Evolutionary conservation across 2,113 vertebrate genomes (phyloP).

Genomic region (Macquaria ambigua): DNA sequence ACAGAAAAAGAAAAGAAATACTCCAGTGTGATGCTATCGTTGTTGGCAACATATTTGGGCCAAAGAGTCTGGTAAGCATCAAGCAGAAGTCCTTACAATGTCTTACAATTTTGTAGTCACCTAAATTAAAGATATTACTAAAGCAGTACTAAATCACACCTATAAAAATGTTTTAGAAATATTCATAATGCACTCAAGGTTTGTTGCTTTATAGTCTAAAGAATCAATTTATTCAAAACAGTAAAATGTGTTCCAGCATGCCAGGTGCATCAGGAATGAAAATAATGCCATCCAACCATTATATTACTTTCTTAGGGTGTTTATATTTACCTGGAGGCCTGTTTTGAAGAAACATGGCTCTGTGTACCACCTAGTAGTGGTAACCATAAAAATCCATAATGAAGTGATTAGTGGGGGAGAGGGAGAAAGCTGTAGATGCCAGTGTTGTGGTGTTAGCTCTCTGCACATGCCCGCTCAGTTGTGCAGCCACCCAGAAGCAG

Average conservation of each 20-base stretch:
- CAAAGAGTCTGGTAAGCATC: slow-evolving; percentile 8
- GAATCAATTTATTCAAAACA: background rate
- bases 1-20: background rate
- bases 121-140: slow-evolving; percentile 16
- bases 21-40: background rate
- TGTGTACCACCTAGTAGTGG: slow-evolving; percentile 31
- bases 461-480: slow-evolving; percentile 20
- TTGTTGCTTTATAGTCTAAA: slow-evolving; percentile 2
- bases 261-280: slow-evolving; percentile 21
- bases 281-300: slow-evolving; percentile 36
- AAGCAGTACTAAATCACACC: background rate
- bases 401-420: slow-evolving; percentile 63
- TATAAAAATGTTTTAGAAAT: slow-evolving; percentile 8
- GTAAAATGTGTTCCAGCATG: slow-evolving; percentile 9
- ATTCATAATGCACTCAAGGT: background rate
- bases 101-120: background rate
- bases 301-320: slow-evolving; percentile 29
- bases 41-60: background rate
- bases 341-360: slow-evolving; percentile 34
- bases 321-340: slow-evolving; percentile 52
- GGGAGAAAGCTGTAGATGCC: slow-evolving; percentile 35
- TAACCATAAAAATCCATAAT: slow-evolving; percentile 54
- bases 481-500: slow-evolving; percentile 64
- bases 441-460: slow-evolving; percentile 26
- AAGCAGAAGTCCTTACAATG: background rate